Evolutionary conservation across 1,140 invertebrate genomes (phyloP), one percentile per base, ranked within the genome.

Genomic region (Trachelipus rathkii): DNA sequence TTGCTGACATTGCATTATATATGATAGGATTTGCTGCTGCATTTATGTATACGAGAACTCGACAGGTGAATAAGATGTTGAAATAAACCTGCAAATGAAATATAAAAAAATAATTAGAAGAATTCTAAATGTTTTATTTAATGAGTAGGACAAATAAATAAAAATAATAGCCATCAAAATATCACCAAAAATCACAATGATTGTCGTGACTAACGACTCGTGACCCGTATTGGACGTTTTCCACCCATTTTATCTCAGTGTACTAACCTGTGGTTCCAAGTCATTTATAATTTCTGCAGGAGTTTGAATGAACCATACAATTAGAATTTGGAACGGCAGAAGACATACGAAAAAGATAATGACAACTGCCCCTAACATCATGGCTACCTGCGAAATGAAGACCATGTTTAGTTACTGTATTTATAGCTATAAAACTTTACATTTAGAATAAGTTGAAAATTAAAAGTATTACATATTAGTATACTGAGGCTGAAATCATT

Each of bases 291-390:
- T 88, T 81, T 91, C 89, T 3, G 88, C 86, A 10, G 91, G 88
- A 8, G 89, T 89, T 21, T 94, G 85, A 45, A 95, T 91, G 71
- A 95, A 91, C 91, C 91, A 94, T 45, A 96, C 84, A 0, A 91
- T 94, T 10, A 96, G 87, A 6, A 93, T 89, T 68, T 92, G 88
- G 83, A 96, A 94, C 5, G 95, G 95, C 60, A 96, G 84, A 33
- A 96, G 87, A 83, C 93, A 96, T 43, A 95, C 85, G 84, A 96
- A 96, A 85, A 96, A 96, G 9, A 92, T 91, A 13, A 92, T 83
- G 0, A 96, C 93, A 0, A 97, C 94, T 3, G 93, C 92, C 3
- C 91, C 92, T 13, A 96, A 85, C 93, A 96, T 96, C 19, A 93
- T 83, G 10, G 96, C 92, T 19, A 89, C 88, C 82, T 90, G 88